These are phyloP conservation scores for Goniozus legneri DNA, from an alignment of 1,140 invertebrate genomes.

Conservation along the genomic window DNA sequence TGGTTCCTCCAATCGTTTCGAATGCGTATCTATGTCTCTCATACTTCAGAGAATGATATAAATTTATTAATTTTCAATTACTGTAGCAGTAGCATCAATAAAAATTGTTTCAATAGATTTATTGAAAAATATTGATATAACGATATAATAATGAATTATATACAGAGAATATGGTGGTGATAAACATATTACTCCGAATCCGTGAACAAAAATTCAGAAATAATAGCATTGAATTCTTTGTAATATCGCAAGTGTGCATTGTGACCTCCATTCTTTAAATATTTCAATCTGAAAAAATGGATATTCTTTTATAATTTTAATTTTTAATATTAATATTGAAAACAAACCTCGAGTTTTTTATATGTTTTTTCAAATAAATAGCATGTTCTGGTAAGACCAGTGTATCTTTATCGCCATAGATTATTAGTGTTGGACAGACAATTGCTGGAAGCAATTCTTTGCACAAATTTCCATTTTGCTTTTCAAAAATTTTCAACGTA, in stretches of 20 bases:
- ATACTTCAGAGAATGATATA: constrained; percentile 42
- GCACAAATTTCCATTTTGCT: constrained; percentile 71
- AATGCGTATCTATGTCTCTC: constrained; percentile 74
- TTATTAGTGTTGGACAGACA: constrained; percentile 71
- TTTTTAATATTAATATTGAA: background rate
- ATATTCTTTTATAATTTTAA: constrained; percentile 8
- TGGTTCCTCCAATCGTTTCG: constrained; percentile 70
- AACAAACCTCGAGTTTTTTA: constrained; percentile 58
- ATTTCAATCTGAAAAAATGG: constrained; percentile 56
- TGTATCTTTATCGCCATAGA: constrained; percentile 80
- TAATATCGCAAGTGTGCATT: constrained; percentile 78
- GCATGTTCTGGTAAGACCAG: constrained; percentile 73
- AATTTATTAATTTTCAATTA: no score
- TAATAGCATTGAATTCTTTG: constrained; percentile 74
- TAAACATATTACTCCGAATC: constrained; percentile 10
- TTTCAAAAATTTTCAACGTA: constrained; percentile 57
- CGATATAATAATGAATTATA: no score
- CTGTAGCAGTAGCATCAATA: no score
- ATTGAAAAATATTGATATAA: background rate
- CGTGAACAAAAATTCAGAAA: constrained; percentile 62
- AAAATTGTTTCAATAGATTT: no score
- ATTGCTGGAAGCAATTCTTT: constrained; percentile 61
- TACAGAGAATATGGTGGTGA: no score
- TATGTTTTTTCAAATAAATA: constrained; percentile 64
- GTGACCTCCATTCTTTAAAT: constrained; percentile 80